phyloP scores from a whole-genome alignment of 2,888 invertebrate genomes.

The Mellilla xanthometata region DNA sequence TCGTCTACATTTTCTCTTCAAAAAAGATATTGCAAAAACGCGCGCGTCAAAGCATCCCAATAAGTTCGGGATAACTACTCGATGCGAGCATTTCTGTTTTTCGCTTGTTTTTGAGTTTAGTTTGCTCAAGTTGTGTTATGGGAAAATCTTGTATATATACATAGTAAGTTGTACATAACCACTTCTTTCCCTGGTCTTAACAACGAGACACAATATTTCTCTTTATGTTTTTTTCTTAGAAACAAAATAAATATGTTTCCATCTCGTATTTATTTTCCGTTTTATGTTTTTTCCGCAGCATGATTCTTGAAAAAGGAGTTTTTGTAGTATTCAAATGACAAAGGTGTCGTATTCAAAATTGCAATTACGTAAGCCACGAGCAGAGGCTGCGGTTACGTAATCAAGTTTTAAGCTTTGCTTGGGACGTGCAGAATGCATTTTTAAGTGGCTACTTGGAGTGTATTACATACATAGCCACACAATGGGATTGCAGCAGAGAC shows the following conservation, averaged over 20 bases:
- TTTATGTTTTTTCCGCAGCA: too few relatives aligned
- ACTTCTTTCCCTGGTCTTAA: too few relatives aligned
- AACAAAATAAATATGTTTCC: too few relatives aligned
- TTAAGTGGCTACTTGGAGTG: neutral
- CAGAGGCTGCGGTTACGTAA: slow-evolving; percentile 12
- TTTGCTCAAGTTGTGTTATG: too few relatives aligned
- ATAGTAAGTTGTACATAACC: too few relatives aligned
- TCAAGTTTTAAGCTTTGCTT: slow-evolving; percentile 10
- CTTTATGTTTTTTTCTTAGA: too few relatives aligned
- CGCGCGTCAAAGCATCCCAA: slow-evolving; percentile 9
- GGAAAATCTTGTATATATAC: too few relatives aligned
- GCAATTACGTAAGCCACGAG: slow-evolving; percentile 14
- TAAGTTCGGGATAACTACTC: slow-evolving; percentile 1
- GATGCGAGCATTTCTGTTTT: neutral
- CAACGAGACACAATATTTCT: too few relatives aligned
- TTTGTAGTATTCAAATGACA: slow-evolving; percentile 5
- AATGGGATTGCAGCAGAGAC: too few relatives aligned
- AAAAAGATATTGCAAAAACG: slow-evolving; percentile 11
- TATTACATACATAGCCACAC: too few relatives aligned
- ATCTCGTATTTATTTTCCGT: too few relatives aligned
- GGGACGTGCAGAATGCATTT: slow-evolving; percentile 9
- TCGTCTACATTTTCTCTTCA: slow-evolving; percentile 7
- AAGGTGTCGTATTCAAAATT: slow-evolving; percentile 12
- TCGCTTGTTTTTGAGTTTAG: neutral
- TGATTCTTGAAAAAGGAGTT: neutral